A percentile compares a stretch with the other conserved stretches of the same genome.
Conservation (phyloP, 1,140 invertebrate species). For the Anastatus disparis region DNA sequence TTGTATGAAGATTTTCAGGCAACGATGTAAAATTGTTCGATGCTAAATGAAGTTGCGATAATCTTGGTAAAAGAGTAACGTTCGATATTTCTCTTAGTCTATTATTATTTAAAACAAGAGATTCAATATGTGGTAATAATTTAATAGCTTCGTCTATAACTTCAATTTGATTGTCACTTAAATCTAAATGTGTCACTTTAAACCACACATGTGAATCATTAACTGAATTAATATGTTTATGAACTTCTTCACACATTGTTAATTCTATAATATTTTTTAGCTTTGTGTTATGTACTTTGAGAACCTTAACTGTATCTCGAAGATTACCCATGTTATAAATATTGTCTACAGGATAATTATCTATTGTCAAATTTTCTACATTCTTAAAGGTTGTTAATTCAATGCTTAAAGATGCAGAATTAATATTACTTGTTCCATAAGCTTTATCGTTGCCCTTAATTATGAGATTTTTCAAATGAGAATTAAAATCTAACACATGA, state of each 20-base stretch:
- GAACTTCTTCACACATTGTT: slow-evolving; percentile 81
- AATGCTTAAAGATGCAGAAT: slow-evolving; percentile 81
- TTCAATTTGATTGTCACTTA: slow-evolving; percentile 83
- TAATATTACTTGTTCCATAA: slow-evolving; percentile 83
- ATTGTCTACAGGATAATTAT: slow-evolving; percentile 72
- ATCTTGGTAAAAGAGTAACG: slow-evolving; percentile 79
- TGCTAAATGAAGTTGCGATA: slow-evolving; percentile 78
- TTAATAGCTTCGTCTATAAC: slow-evolving; percentile 84
- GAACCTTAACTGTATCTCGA: slow-evolving; percentile 73
- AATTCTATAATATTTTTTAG: slow-evolving; percentile 75
- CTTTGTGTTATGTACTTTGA: slow-evolving; percentile 73
- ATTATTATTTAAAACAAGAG: slow-evolving; percentile 81
- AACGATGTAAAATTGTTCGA: slow-evolving; percentile 79
- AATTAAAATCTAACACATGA: slow-evolving; percentile 89
- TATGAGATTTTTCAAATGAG: slow-evolving; percentile 74
- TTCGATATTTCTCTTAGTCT: slow-evolving; percentile 79
- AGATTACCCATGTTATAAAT: slow-evolving; percentile 76
- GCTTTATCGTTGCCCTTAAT: slow-evolving; percentile 75
- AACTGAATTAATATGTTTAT: slow-evolving; percentile 65
- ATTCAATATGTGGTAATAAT: slow-evolving; percentile 80
- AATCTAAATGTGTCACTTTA: slow-evolving; percentile 72
- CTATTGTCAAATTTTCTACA: slow-evolving; percentile 72
- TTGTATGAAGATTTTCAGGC: slow-evolving; percentile 82
- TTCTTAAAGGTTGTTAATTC: slow-evolving; percentile 85
- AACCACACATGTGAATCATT: slow-evolving; percentile 65